Conservation (phyloP, 2,888 invertebrate species). For the Dorcus hopei region DNA sequence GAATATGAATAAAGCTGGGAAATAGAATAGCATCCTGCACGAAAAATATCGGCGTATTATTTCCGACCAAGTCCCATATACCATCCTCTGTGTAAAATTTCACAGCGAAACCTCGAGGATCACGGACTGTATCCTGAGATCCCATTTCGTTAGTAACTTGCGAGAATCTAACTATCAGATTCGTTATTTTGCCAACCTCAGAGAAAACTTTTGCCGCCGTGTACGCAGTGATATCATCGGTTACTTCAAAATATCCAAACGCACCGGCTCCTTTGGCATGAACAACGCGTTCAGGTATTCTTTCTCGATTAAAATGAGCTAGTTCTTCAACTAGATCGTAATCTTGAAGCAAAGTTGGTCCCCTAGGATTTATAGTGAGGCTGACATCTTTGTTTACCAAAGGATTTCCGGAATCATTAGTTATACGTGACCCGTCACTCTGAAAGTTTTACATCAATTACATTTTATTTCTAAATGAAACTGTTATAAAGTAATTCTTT, state of each 20-base stretch:
- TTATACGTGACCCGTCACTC: slow-evolving; percentile 62
- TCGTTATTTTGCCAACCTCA: slow-evolving; percentile 73
- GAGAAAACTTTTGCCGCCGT: slow-evolving; percentile 77
- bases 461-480: too few relatives aligned
- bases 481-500: too few relatives aligned
- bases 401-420: slow-evolving; percentile 81
- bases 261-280: slow-evolving; percentile 95
- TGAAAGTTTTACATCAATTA: slow-evolving; percentile 31
- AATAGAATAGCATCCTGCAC: slow-evolving; percentile 86
- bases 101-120: slow-evolving; percentile 88
- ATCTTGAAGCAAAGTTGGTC: slow-evolving; percentile 86
- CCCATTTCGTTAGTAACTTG: slow-evolving; percentile 88
- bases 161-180: slow-evolving; percentile 74
- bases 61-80: slow-evolving; percentile 91
- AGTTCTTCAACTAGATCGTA: slow-evolving; percentile 73
- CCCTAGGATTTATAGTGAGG: slow-evolving; percentile 80
- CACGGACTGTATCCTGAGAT: slow-evolving; percentile 85
- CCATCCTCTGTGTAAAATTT: slow-evolving; percentile 94
- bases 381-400: slow-evolving; percentile 73
- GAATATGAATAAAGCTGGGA: slow-evolving; percentile 93
- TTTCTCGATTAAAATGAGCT: slow-evolving; percentile 82
- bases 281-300: slow-evolving; percentile 94
- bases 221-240: slow-evolving; percentile 79
- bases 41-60: slow-evolving; percentile 91
- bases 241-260: slow-evolving; percentile 82